A percentile compares a stretch with the other conserved stretches of the same genome.
Conservation (phyloP, 2,888 invertebrate species). For the Oithona nana region DNA sequence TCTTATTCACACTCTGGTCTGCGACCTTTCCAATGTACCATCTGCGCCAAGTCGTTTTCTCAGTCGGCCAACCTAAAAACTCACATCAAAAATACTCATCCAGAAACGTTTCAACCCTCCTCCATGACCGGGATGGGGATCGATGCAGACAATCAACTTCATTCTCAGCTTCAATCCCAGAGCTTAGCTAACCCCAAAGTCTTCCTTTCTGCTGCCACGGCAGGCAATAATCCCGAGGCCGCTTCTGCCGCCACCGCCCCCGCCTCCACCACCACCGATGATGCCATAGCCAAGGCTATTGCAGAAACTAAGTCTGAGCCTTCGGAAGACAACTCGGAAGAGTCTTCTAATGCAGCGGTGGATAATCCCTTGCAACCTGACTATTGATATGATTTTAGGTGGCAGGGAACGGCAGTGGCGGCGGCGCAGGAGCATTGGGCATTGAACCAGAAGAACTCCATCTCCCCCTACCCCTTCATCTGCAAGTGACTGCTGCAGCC, state of each 20-base stretch:
- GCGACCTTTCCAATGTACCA: conserved; percentile 6
- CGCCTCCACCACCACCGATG: background rate
- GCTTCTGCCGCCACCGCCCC: background rate
- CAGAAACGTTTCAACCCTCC: background rate
- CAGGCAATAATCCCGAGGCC: background rate
- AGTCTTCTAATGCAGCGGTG: too few relatives aligned
- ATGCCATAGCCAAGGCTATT: background rate
- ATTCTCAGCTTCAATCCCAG: too few relatives aligned
- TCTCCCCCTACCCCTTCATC: background rate
- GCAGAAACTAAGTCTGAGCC: too few relatives aligned
- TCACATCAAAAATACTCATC: conserved; percentile 9
- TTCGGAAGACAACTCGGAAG: too few relatives aligned
- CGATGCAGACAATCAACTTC: too few relatives aligned
- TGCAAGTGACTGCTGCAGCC: background rate
- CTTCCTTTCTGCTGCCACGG: background rate
- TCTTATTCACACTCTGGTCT: conserved; percentile 11
- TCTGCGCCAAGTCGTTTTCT: conserved; percentile 8
- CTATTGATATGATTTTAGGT: background rate
- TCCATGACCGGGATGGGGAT: too few relatives aligned
- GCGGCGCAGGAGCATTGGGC: background rate
- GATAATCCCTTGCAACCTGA: background rate
- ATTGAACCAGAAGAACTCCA: background rate
- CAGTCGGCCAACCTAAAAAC: conserved; percentile 12
- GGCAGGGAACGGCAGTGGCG: background rate
- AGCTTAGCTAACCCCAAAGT: background rate